Conservation (phyloP, 2,113 vertebrate species). For the Xiphorhynchus elegans region DNA sequence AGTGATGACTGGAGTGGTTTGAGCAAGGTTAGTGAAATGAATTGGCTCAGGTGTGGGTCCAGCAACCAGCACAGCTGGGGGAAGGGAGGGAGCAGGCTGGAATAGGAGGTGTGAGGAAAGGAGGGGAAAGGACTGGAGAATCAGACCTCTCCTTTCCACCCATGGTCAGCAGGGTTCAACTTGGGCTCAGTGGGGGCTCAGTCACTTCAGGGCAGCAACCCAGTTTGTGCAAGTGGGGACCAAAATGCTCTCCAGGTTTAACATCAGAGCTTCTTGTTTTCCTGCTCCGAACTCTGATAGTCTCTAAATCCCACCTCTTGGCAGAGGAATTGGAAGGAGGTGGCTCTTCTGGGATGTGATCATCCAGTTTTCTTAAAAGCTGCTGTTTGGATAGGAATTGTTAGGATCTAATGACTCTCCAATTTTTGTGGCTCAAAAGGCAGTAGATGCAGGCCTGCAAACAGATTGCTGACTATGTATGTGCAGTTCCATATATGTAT, state of each 20-base stretch:
- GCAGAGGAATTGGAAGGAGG: background rate
- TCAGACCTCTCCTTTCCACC: background rate
- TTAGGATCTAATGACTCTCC: background rate
- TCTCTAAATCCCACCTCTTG: background rate
- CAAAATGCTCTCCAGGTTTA: background rate
- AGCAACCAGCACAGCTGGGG: background rate
- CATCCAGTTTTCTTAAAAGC: background rate
- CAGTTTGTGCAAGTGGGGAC: background rate
- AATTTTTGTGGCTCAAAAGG: background rate
- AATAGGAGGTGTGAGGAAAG: background rate
- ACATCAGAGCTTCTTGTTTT: fast-evolving
- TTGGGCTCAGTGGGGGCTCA: background rate
- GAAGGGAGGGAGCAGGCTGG: background rate
- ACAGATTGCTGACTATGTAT: background rate
- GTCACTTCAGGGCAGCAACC: background rate
- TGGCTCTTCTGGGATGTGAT: background rate
- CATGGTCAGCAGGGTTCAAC: background rate
- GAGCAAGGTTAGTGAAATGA: background rate
- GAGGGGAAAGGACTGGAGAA: background rate
- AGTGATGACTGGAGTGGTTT: background rate
- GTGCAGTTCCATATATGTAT: background rate
- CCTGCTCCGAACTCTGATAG: background rate
- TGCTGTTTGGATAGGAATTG: background rate
- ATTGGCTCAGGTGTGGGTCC: background rate
- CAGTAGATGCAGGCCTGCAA: background rate